Evolutionary conservation across 1,140 invertebrate genomes (phyloP).

Genomic region (Rhagoletis zephyria): DNA sequence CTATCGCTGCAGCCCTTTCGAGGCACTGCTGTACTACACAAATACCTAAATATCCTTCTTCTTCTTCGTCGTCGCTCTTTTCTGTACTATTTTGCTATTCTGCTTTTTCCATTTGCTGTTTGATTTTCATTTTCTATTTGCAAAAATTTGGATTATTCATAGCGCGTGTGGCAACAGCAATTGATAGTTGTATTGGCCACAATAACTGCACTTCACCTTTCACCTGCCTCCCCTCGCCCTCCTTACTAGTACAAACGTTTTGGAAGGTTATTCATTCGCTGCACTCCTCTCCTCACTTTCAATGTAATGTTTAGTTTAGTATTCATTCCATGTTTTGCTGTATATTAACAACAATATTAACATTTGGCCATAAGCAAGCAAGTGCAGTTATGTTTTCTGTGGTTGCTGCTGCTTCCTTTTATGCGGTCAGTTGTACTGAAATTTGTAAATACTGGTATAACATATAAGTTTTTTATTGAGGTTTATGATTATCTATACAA

Average conservation of each 20-base stretch:
- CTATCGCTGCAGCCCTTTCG: not conserved
- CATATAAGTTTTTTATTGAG: not conserved
- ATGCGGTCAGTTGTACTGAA: constrained; percentile 1
- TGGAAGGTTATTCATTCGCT: not conserved
- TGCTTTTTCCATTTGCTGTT: not conserved
- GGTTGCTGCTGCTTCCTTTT: not conserved
- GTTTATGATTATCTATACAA: not conserved
- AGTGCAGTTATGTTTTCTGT: not conserved
- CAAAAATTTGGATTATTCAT: constrained; percentile 33
- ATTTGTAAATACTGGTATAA: not conserved
- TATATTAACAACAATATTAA: constrained; percentile 48
- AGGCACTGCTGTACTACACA: not conserved
- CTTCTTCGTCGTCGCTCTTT: not conserved
- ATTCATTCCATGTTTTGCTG: constrained; percentile 22
- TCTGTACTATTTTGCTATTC: not conserved
- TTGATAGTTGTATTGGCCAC: constrained; percentile 8
- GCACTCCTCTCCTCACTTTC: not conserved
- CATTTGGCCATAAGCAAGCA: constrained; percentile 21
- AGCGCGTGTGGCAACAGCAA: not conserved
- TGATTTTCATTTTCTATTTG: constrained; percentile 28
- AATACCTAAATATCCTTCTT: not conserved
- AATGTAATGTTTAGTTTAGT: not conserved
- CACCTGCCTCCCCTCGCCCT: not conserved
- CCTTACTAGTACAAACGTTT: too few relatives aligned
- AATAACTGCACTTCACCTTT: not conserved